These are phyloP conservation scores for Aradophagus sp. DNA, from an alignment of 1,140 invertebrate genomes.

Conservation along the genomic window DNA sequence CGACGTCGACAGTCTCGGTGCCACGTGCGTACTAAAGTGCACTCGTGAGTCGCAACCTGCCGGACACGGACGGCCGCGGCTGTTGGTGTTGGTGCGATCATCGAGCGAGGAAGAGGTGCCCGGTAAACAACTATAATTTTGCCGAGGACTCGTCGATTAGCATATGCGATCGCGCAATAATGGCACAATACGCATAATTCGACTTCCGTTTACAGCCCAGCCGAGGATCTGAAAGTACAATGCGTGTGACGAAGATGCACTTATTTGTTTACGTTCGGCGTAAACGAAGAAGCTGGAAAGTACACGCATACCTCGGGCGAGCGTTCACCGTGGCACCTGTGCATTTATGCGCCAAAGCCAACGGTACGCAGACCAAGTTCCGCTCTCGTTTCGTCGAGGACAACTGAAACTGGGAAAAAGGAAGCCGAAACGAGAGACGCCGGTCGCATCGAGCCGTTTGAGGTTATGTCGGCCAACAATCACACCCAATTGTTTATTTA, in stretches of 20 bases:
- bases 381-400: background rate
- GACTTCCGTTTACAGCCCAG: no score
- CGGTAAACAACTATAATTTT: constrained; percentile 13
- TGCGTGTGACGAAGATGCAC: no score
- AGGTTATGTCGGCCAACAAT: constrained; percentile 18
- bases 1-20: constrained; percentile 2
- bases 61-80: background rate
- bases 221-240: no score
- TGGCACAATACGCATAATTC: constrained; percentile 5
- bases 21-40: constrained; percentile 31
- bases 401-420: background rate
- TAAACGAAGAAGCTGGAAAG: constrained; percentile 13
- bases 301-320: constrained; percentile 13
- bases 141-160: background rate
- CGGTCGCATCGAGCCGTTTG: background rate
- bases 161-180: constrained; percentile 20
- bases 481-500: constrained; percentile 25
- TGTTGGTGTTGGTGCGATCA: no score
- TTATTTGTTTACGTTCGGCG: no score
- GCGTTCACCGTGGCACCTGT: no score
- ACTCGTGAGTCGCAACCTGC: background rate
- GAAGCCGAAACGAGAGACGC: no score
- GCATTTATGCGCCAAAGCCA: constrained; percentile 16
- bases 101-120: no score
- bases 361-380: no score